Percentiles rank a stretch among this genome's conserved stretches.
These are phyloP conservation scores for Drosophila incognita DNA, from an alignment of 2,888 invertebrate genomes.

Conservation along the genomic window DNA sequence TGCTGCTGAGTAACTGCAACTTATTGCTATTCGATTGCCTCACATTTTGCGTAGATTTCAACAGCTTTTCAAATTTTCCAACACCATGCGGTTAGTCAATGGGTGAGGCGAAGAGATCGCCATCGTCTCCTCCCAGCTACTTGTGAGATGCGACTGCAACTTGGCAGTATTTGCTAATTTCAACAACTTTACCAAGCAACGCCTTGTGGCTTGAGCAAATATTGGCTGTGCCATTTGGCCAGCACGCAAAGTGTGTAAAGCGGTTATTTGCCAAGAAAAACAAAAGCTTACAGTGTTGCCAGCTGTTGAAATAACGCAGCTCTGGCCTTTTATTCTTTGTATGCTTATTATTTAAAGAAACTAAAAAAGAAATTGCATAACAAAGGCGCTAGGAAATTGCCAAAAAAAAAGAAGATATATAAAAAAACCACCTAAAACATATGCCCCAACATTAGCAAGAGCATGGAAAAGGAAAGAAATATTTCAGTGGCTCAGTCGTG, in stretches of 20 bases:
- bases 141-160: conserved; percentile 49
- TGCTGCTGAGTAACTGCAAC: conserved; percentile 28
- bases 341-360: conserved; percentile 11
- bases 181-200: conserved; percentile 19
- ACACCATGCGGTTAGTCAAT: conserved; percentile 22
- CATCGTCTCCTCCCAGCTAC: conserved; percentile 2
- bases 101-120: background rate
- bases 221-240: conserved; percentile 55
- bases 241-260: conserved; percentile 67
- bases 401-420: conserved; percentile 44
- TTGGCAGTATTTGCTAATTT: conserved; percentile 38
- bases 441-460: conserved; percentile 46
- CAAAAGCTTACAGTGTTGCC: conserved; percentile 37
- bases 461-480: conserved; percentile 56
- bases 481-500: conserved; percentile 61
- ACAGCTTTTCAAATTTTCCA: conserved; percentile 38
- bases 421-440: conserved; percentile 25
- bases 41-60: conserved; percentile 52
- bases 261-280: conserved; percentile 50
- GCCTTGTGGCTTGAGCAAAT: conserved; percentile 43
- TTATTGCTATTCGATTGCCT: conserved; percentile 43
- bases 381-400: conserved; percentile 63
- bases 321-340: conserved; percentile 47
- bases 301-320: conserved; percentile 44
- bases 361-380: conserved; percentile 59